Base-by-base conservation (phyloP, 1,140 invertebrate species). In the Luehdorfia chinensis region DNA sequence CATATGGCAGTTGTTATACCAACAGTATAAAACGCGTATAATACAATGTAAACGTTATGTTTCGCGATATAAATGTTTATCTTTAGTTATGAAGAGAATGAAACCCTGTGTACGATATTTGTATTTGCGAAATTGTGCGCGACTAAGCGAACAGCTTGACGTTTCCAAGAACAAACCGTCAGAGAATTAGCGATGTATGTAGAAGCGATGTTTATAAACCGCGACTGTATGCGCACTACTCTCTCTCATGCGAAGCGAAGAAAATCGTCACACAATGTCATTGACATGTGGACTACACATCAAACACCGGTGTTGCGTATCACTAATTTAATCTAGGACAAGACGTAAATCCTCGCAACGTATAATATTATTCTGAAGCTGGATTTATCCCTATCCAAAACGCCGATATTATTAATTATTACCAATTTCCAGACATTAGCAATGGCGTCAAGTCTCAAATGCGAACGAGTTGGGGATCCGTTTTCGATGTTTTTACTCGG, bases 181-280 rank as follows among this genome's bases (percentile, higher is more conserved):
- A 14, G 47, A 62, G 47, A 48, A 48, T 50, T 57, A 58, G 33
- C 41, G 41, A 47, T 39, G 15, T 30, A 18, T 55, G 53, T 37
- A 49, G 13, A 34, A 36, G 30, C 45, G 54, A 59, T 60, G 60
- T 67, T 64, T 67, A 67, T 67, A 64, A 67, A 64, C 60, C 60
- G 33, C 37, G 34, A 32, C 27, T 23, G 47, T 44, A 27, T 25
- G 30, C 32, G n/a, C 33, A 50, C 16, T 13, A 23, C 31, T 30
- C 50, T 62, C 53, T 57, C 50, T 30, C 27, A 32, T 18, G 47
- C 27, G 50, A 41, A 49, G 57, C 44, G 48, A 47, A 53, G 51
- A 57, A 57, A 64, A 58, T 55, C 50, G 34, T 52, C 31, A 51
- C 37, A 39, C 25, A 31, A 43, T 43, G 25, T 43, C 25, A 54